Conservation (phyloP, 2,113 vertebrate genomes). For the Xenus cinereus region DNA sequence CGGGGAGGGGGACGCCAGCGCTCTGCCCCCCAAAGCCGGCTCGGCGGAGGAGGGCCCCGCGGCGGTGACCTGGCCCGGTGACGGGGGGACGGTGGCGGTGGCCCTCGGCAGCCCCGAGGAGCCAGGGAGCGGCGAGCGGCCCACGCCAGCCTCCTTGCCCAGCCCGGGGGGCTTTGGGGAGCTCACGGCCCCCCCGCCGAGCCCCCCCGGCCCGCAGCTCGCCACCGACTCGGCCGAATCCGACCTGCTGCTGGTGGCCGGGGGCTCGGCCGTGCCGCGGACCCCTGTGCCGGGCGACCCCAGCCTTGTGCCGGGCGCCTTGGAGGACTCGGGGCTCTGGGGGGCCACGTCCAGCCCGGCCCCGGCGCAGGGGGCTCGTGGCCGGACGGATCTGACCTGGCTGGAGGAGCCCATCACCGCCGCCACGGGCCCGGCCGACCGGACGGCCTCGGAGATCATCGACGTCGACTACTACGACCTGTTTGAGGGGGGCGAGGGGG, state of each 20-base stretch:
- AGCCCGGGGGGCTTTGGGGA: conserved; percentile 14
- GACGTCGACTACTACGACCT: conserved; percentile 86
- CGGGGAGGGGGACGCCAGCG: conserved; percentile 1
- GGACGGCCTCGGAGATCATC: conserved; percentile 66
- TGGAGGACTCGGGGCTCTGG: neutral
- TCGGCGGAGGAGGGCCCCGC: neutral
- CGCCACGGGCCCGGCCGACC: conserved; percentile 37
- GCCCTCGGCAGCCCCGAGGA: conserved; percentile 71
- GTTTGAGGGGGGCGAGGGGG: conserved; percentile 61
- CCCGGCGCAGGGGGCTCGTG: conserved; percentile 65
- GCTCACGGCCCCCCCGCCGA: neutral
- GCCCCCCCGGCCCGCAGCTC: conserved; percentile 35
- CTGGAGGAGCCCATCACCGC: conserved; percentile 52
- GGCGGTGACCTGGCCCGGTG: neutral
- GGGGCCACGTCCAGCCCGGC: neutral
- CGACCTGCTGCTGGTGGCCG: conserved; percentile 66
- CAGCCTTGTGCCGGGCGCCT: neutral
- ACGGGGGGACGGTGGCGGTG: neutral
- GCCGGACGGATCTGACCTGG: conserved; percentile 64
- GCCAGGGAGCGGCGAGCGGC: conserved; percentile 77
- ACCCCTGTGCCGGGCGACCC: neutral
- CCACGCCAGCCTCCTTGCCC: neutral
- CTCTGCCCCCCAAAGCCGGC: neutral
- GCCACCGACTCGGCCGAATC: conserved; percentile 71
- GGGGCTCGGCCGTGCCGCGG: neutral